Percentiles rank a stretch among this genome's conserved stretches.
These are phyloP conservation scores for Melanophora roralis DNA, from an alignment of 2,888 invertebrate species.

Conservation along the genomic window DNA sequence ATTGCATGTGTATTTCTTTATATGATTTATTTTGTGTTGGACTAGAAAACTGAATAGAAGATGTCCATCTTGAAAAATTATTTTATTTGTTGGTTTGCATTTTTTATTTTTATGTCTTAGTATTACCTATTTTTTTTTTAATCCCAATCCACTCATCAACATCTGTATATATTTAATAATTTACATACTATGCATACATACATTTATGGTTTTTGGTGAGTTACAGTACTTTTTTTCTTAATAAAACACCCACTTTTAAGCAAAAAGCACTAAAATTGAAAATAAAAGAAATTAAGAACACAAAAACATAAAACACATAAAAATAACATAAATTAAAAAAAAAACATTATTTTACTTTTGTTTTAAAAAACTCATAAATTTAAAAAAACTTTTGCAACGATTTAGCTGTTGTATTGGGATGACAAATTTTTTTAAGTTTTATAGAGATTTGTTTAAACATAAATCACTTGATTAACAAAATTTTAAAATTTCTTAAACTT, in stretches of 20 bases:
- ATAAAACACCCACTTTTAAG: slow-evolving; percentile 51
- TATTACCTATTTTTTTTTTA: background rate
- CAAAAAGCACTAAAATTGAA: background rate
- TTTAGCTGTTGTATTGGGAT: background rate
- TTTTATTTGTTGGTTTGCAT: no score
- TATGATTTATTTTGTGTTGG: no score
- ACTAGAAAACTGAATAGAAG: no score
- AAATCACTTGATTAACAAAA: slow-evolving; percentile 1
- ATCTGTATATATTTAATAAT: no score
- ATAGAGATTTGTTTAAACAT: background rate
- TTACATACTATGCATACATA: no score
- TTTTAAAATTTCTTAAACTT: background rate
- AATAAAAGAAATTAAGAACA: slow-evolving; percentile 7
- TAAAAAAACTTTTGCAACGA: background rate
- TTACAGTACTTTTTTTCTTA: slow-evolving; percentile 26
- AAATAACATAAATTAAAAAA: slow-evolving; percentile 38
- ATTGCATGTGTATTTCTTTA: no score
- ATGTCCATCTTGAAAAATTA: no score
- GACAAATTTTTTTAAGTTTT: background rate
- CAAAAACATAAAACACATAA: slow-evolving; percentile 12
- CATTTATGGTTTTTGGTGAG: background rate
- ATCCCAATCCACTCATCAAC: slow-evolving; percentile 10
- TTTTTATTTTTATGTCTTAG: no score
- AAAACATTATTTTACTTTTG: slow-evolving; percentile 9
- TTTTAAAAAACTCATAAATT: slow-evolving; percentile 14